These are phyloP conservation scores for Porites lutea DNA, from an alignment of 64 coral and sea anemone species.

Conservation along the genomic window DNA sequence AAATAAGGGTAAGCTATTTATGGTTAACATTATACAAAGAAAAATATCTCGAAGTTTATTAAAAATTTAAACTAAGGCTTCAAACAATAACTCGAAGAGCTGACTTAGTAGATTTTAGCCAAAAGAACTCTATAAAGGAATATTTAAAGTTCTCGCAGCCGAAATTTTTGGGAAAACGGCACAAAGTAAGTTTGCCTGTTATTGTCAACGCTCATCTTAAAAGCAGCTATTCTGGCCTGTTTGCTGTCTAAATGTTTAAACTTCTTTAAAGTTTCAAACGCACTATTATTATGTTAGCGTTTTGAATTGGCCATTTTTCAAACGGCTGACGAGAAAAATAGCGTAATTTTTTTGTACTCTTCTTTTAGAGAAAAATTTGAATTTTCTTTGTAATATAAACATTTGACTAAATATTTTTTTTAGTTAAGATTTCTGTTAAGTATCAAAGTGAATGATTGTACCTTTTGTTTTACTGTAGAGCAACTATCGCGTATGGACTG, in stretches of 20 bases:
- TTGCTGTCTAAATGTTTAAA: too few relatives aligned
- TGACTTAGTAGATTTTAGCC: not conserved
- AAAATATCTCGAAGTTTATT: not conserved
- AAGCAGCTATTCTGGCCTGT: not conserved
- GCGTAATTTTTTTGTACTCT: too few relatives aligned
- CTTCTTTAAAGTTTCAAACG: not conserved
- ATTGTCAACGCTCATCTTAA: not conserved
- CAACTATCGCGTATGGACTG: constrained; percentile 41
- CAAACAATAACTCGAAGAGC: not conserved
- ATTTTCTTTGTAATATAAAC: too few relatives aligned
- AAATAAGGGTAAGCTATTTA: not conserved
- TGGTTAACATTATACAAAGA: not conserved
- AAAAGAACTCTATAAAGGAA: not conserved
- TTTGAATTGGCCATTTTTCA: not conserved
- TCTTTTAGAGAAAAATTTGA: too few relatives aligned
- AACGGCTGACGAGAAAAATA: too few relatives aligned
- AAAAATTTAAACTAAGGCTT: constrained; percentile 19
- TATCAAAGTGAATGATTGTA: not conserved
- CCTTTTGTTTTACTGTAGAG: not conserved
- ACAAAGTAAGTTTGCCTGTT: constrained; percentile 30
- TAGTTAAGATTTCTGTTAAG: not conserved
- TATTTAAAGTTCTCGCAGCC: not conserved
- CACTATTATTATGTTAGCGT: not conserved
- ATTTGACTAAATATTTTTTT: too few relatives aligned
- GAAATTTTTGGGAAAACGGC: not conserved